Evolutionary conservation across 1,140 invertebrate species (phyloP), one percentile per base, ranked within the genome.

Genomic region (Bombus confusus): DNA sequence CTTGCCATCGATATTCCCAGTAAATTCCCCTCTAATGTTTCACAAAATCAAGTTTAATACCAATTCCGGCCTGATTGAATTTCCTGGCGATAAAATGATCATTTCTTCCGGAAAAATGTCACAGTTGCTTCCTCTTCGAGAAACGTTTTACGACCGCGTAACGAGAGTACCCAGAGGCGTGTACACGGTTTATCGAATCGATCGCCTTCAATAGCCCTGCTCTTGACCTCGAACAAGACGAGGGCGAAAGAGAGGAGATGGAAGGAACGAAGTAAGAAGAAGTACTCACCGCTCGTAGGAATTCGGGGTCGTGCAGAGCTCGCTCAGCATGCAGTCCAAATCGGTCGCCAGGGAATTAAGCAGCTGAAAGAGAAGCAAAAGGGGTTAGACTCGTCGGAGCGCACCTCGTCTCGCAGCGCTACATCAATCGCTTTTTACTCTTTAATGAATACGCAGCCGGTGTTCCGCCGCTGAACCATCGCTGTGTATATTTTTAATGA

Each of bases 281-380:
- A 88, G 71, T 73, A 76, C 93, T 94, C 87, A 94, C 93, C 92
- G 91, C 80, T 93, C 88, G 85, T 92, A 93, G 74, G 93, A 91
- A 91, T 94, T 93, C 73, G 93, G 92, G 75, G 93, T 92, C 88
- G 94, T 94, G 93, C 96, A 97, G 75, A 97, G 95, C 91, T 97
- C 97, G 86, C 95, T 96, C 93, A 97, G 96, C 96, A 97, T 96
- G 83, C 96, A 96, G 92, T 97, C 97, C 92, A 97, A 95, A 95
- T 97, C 97, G 91, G 95, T 96, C 62, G 97, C 97, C 84, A 97
- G 95, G 77, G 96, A 97, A 95, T 96, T 97, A 92, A 97, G 96
- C 94, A 97, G 95, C 97, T 97, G 96, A 78, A 95, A 96, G 94
- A 89, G 86, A 88, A 82, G 47, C 37, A 85, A 90, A 90, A 75